phyloP scores from a whole-genome alignment of 2,113 vertebrate species.

The Canis aureus region DNA sequence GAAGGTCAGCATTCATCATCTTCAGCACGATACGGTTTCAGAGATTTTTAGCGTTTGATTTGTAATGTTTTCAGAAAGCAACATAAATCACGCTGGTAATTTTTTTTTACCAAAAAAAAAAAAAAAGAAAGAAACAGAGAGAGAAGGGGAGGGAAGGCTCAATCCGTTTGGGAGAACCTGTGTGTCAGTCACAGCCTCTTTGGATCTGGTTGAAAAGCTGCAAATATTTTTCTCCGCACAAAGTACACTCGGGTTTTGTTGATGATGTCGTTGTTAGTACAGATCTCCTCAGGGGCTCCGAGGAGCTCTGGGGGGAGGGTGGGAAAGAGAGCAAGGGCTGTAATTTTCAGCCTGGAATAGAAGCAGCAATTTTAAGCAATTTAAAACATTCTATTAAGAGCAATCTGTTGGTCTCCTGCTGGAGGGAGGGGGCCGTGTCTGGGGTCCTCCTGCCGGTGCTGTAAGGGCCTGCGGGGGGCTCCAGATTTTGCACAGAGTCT shows the following conservation, averaged over 20 bases:
- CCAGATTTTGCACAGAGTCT: neutral
- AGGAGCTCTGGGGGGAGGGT: neutral
- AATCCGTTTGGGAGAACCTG: neutral
- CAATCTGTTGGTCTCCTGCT: conserved; percentile 49
- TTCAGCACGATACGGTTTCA: neutral
- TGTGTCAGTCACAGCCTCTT: conserved; percentile 52
- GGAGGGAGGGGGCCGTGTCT: neutral
- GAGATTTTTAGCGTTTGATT: conserved; percentile 64
- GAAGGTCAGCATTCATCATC: neutral
- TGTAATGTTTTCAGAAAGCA: conserved; percentile 52
- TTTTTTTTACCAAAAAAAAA: neutral
- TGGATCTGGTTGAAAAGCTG: neutral
- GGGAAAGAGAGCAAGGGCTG: conserved; percentile 41
- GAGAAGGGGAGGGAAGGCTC: neutral
- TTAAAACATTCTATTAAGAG: conserved; percentile 67
- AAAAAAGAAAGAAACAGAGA: neutral
- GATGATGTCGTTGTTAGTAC: conserved; percentile 40
- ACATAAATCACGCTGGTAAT: conserved; percentile 41
- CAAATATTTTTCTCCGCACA: conserved; percentile 42
- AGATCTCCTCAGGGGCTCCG: conserved; percentile 46
- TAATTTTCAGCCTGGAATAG: conserved; percentile 81
- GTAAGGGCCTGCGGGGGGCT: neutral
- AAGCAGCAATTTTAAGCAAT: conserved; percentile 81
- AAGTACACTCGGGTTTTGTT: conserved; percentile 33
- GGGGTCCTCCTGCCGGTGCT: neutral